Conservation (phyloP, 92 coral and sea anemone genomes). For the Paramuricea clavata region DNA sequence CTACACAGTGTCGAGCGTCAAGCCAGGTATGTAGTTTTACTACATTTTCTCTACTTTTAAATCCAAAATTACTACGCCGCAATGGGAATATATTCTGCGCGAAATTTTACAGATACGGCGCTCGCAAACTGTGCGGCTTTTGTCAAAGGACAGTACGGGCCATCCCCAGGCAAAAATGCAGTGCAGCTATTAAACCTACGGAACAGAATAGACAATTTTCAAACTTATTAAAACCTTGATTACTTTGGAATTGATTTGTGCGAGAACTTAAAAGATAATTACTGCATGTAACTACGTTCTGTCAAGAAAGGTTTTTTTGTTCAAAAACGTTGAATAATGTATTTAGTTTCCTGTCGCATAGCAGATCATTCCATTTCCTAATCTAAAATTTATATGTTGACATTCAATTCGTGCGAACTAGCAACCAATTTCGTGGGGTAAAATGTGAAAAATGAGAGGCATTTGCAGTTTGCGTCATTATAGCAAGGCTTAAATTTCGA, state of each 20-base stretch:
- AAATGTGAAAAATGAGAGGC: neutral
- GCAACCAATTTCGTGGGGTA: neutral
- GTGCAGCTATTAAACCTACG: neutral
- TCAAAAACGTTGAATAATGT: neutral
- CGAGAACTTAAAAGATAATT: too few relatives aligned
- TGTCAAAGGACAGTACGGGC: neutral
- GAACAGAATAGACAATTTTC: neutral
- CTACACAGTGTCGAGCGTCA: neutral
- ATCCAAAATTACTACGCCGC: neutral
- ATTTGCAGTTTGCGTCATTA: neutral
- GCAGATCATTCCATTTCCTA: neutral
- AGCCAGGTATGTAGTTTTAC: neutral
- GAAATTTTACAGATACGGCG: neutral
- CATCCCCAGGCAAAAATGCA: neutral
- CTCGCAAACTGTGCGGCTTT: neutral
- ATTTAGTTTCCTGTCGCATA: neutral
- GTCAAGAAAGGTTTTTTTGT: neutral
- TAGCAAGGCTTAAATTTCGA: neutral
- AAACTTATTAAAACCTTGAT: neutral
- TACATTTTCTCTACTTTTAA: neutral
- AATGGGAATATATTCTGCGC: neutral
- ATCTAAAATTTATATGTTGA: neutral
- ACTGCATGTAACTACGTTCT: neutral
- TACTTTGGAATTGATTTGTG: too few relatives aligned
- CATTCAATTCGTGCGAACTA: neutral